phyloP scores from a whole-genome alignment of 2,888 invertebrate species.

The Byasa hedistus region DNA sequence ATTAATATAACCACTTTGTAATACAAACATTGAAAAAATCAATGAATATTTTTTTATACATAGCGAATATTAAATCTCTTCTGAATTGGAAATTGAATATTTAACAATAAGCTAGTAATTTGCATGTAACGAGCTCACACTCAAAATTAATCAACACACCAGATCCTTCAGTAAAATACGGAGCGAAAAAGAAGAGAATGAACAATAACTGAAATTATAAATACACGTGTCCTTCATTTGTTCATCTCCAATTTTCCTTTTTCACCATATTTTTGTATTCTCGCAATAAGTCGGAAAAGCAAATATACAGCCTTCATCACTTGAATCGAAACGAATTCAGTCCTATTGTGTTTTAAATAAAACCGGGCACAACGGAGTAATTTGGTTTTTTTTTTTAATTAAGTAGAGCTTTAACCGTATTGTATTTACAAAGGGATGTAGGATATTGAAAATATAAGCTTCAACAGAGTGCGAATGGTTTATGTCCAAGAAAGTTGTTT shows the following conservation, averaged over 20 bases:
- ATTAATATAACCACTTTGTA: no score
- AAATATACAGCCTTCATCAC: conserved; percentile 1
- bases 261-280: conserved; percentile 6
- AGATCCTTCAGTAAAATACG: background rate
- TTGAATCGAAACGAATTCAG: conserved; percentile 11
- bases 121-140: background rate
- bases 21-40: no score
- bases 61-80: no score
- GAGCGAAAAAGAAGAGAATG: background rate
- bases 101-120: no score
- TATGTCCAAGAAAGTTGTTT: no score
- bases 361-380: background rate
- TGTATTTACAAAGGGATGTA: conserved; percentile 1
- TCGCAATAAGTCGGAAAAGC: conserved; percentile 2
- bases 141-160: background rate
- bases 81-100: no score
- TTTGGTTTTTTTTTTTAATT: conserved; percentile 18
- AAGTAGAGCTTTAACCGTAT: conserved; percentile 5
- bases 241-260: conserved; percentile 2
- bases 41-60: no score
- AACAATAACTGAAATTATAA: conserved; percentile 4
- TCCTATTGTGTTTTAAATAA: conserved; percentile 6
- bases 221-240: conserved; percentile 2
- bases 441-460: background rate
- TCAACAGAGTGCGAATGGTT: no score